Conservation (phyloP, 2,797 vertebrate genomes). For the Sphenopsis melanotis region DNA sequence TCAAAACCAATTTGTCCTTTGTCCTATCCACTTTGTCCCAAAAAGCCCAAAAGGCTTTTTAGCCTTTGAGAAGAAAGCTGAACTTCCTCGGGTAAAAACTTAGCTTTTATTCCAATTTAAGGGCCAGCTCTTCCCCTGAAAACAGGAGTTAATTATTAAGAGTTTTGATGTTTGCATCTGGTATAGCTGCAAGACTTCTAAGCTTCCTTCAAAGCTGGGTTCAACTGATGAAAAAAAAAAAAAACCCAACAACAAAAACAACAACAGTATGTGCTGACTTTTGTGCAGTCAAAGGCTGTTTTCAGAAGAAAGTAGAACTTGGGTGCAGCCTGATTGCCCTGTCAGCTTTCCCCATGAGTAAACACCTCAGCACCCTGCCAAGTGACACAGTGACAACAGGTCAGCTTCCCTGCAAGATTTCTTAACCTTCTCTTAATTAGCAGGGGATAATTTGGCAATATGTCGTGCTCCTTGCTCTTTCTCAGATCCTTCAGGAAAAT, state of each 20-base stretch:
- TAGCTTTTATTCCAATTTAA: neutral
- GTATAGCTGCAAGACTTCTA: neutral
- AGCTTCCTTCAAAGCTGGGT: neutral
- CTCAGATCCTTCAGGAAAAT: neutral
- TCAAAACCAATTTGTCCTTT: neutral
- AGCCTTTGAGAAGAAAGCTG: neutral
- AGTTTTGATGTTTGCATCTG: neutral
- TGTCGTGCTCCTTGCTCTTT: neutral
- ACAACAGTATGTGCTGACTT: fast-evolving
- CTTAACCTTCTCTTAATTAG: neutral
- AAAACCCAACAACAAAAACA: neutral
- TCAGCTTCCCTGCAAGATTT: neutral
- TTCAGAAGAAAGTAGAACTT: neutral
- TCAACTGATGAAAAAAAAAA: neutral
- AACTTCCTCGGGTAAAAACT: neutral
- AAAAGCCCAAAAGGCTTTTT: neutral
- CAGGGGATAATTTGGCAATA: neutral
- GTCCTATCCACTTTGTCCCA: neutral
- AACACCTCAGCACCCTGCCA: neutral
- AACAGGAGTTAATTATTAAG: neutral
- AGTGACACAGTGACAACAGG: neutral
- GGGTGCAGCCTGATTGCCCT: no score
- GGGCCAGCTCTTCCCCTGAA: neutral
- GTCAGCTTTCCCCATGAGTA: neutral
- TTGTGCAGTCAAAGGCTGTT: neutral